A percentile compares a stretch with the other conserved stretches of the same genome.
phyloP scores from a whole-genome alignment of 2,888 invertebrate species.

The Quadriops clusia region DNA sequence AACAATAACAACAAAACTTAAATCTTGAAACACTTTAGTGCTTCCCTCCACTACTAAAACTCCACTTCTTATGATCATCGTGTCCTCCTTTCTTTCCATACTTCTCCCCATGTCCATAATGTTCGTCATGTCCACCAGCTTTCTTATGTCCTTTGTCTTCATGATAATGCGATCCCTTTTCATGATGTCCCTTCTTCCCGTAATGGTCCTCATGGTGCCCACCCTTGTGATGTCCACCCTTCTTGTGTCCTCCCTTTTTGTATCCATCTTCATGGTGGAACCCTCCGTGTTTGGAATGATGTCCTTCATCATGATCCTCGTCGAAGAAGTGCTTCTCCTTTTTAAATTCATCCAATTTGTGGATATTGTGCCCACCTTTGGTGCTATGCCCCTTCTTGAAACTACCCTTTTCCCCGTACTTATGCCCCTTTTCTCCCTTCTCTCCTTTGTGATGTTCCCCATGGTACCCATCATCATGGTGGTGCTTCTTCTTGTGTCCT shows the following conservation, averaged over 20 bases:
- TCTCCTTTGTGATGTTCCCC: constrained; percentile 55
- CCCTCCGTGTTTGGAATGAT: constrained; percentile 71
- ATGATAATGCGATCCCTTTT: constrained; percentile 69
- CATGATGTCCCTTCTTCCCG: constrained; percentile 68
- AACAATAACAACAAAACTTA: too few relatives aligned
- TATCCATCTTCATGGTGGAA: constrained; percentile 69
- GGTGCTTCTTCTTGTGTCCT: constrained; percentile 48
- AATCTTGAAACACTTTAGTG: too few relatives aligned
- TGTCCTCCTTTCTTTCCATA: constrained; percentile 73
- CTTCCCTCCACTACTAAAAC: constrained; percentile 25
- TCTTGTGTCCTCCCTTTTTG: constrained; percentile 55
- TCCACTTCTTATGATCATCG: constrained; percentile 69
- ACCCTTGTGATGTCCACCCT: constrained; percentile 70
- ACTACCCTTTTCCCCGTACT: constrained; percentile 25
- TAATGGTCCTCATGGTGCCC: constrained; percentile 66
- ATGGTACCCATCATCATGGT: constrained; percentile 52
- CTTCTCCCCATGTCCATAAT: constrained; percentile 61
- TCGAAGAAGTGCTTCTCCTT: constrained; percentile 81
- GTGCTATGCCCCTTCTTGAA: constrained; percentile 72
- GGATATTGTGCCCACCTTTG: constrained; percentile 75
- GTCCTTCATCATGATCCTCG: constrained; percentile 70
- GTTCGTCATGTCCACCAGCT: constrained; percentile 63
- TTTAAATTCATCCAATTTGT: constrained; percentile 75
- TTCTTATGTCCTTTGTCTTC: constrained; percentile 71
- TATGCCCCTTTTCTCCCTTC: constrained; percentile 51